Conservation (phyloP, 2,888 invertebrate genomes). For the Fissipunctia ypsillon region DNA sequence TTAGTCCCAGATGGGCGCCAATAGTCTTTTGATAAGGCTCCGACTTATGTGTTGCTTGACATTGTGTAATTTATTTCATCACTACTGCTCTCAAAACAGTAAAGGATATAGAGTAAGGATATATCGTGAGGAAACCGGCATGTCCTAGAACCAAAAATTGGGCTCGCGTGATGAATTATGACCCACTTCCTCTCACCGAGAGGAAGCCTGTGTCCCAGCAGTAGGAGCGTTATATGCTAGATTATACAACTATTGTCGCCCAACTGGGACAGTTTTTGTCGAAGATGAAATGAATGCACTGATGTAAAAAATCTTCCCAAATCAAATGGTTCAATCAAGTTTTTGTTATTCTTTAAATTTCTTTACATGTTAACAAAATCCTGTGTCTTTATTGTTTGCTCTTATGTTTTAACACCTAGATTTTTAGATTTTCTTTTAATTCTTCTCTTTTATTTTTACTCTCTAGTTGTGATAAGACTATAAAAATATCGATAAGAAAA, state of each 20-base stretch:
- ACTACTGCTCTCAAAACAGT: not conserved
- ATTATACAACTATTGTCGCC: not conserved
- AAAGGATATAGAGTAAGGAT: too few species aligned
- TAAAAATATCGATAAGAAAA: conserved; percentile 24
- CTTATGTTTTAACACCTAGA: not conserved
- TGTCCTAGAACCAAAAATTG: not conserved
- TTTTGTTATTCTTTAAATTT: not conserved
- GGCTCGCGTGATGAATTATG: not conserved
- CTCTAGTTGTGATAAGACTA: not conserved
- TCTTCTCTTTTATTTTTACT: conserved; percentile 2
- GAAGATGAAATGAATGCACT: not conserved
- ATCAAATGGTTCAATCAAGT: not conserved
- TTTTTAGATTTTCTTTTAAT: conserved; percentile 24
- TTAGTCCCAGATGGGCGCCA: not conserved
- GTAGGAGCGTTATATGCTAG: not conserved
- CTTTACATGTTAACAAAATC: not conserved
- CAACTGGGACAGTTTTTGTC: not conserved
- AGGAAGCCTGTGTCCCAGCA: not conserved
- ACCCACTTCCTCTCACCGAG: not conserved
- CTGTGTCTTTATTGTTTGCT: not conserved
- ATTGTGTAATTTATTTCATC: not conserved
- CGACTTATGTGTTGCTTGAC: too few species aligned
- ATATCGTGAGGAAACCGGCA: not conserved
- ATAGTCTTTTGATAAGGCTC: not conserved
- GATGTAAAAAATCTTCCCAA: not conserved